Conservation (phyloP, 2,113 vertebrate genomes). For the rat (Rattus norvegicus) region DNA sequence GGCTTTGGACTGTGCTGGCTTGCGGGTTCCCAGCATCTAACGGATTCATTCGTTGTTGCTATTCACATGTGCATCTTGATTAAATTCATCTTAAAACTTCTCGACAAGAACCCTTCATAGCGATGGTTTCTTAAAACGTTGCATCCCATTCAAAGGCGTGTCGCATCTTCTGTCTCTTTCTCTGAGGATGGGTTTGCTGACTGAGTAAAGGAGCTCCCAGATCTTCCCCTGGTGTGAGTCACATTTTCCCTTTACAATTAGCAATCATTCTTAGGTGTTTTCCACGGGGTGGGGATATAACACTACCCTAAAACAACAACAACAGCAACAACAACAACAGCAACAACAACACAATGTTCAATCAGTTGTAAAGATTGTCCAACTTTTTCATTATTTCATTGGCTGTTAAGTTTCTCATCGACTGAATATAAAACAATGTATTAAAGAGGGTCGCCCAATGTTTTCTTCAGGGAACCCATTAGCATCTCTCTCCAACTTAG, state of each 20-base stretch:
- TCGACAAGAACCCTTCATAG: not conserved
- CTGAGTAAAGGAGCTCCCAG: not conserved
- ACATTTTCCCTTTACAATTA: not conserved
- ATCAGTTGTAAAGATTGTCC: not conserved
- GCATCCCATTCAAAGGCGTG: not conserved
- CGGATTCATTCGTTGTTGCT: not conserved
- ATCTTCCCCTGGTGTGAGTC: not conserved
- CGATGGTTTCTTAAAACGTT: not conserved
- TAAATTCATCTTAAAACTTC: conserved; percentile 20
- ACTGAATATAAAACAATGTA: not conserved
- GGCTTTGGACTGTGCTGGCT: not conserved
- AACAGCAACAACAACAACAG: not conserved
- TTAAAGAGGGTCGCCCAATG: not conserved
- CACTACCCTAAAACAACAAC: not conserved
- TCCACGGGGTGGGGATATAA: not conserved
- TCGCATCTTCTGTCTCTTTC: not conserved
- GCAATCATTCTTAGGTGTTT: not conserved
- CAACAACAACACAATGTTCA: not conserved
- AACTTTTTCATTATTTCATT: not conserved
- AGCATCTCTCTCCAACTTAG: not conserved
- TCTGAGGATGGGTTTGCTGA: not conserved
- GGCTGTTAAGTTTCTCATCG: not conserved
- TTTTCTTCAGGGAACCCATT: not conserved
- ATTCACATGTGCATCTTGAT: not conserved
- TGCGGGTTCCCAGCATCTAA: not conserved